Base-by-base conservation (phyloP, 2,888 invertebrate species). In the Lasioglossum pauxillum region DNA sequence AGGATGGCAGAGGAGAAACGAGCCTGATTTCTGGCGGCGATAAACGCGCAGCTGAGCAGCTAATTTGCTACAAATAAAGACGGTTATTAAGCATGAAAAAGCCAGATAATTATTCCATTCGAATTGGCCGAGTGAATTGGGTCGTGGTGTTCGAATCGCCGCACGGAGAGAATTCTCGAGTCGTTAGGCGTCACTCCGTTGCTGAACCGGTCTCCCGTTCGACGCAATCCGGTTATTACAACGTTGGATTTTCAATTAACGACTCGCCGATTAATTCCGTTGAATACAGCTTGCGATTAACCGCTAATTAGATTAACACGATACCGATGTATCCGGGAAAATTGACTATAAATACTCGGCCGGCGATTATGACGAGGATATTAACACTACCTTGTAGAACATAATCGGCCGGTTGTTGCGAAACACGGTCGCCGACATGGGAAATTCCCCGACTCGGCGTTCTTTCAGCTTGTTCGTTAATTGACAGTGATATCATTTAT, bases 261-360 rank as follows among this genome's bases (percentile, higher is more conserved):
- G 41, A n/a, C 77, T 10, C 19, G 69, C 71, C 19, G 71, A 80
- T 84, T 77, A 85, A 75, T 38, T 38, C 41, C 7, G 35, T 69
- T 38, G n/a, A 27, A 64, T n/a, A 35, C 41, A 16, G 35, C n/a
- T 77, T 8, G 27, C 75, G 27, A 69, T 79, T 67, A 84, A 44
- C 73, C 46, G 41, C n/a, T 67, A 78, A 84, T 82, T 72, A 75
- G 44, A 60, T 75, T 64, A 78, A 75, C 60, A 23, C 72, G 67
- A 67, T 57, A 60, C 23, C 44, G 41, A 53, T 72, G 31, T 72
- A 16, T n/a, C 49, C 31, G 10, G 41, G 49, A 10, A 60, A 75
- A 60, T 79, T 35, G 57, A 49, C 38, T 64, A 77, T 84, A 57
- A 85, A 84, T 84, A 76, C 74, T 77, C 57, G 67, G 73, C 72